Percentiles rank a stretch among this genome's conserved stretches.
Conservation (phyloP, 92 coral and sea anemone species). For the Plumapathes pennacea region DNA sequence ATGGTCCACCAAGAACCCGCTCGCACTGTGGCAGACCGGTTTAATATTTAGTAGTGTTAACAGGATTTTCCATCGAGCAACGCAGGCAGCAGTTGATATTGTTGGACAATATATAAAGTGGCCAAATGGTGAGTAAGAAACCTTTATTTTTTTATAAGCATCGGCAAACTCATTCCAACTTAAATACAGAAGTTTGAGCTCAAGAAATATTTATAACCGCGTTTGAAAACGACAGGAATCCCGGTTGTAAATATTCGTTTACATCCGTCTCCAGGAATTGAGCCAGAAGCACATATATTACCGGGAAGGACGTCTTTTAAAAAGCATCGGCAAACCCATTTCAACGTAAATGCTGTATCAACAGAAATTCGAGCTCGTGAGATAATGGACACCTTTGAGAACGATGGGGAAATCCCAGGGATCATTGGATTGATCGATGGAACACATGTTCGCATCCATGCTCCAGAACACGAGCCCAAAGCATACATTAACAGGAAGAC, state of each 20-base stretch:
- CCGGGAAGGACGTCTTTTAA: too few relatives aligned
- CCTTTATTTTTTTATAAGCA: too few relatives aligned
- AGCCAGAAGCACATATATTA: too few relatives aligned
- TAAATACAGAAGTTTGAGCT: too few relatives aligned
- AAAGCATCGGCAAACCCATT: too few relatives aligned
- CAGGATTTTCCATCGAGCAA: conserved; percentile 45
- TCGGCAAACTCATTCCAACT: too few relatives aligned
- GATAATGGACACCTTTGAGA: conserved; percentile 19
- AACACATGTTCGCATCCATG: conserved; percentile 14
- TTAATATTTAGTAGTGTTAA: conserved; percentile 40
- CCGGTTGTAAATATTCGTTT: too few relatives aligned
- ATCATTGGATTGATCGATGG: conserved; percentile 11
- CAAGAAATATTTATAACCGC: too few relatives aligned
- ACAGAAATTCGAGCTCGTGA: conserved; percentile 11
- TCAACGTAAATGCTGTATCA: too few relatives aligned
- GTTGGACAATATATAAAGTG: conserved; percentile 44
- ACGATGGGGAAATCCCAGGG: conserved; percentile 32
- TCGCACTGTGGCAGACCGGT: conserved; percentile 44
- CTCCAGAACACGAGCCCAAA: conserved; percentile 11
- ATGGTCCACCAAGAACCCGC: conserved; percentile 53
- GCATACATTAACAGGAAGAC: conserved; percentile 37
- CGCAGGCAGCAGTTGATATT: conserved; percentile 36
- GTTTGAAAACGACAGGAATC: too few relatives aligned
- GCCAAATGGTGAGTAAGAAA: conserved; percentile 61
- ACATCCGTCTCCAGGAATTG: too few relatives aligned